Conservation (phyloP, 53 echinoderm and acorn worm genomes). For the Hippasteria phrygiana region DNA sequence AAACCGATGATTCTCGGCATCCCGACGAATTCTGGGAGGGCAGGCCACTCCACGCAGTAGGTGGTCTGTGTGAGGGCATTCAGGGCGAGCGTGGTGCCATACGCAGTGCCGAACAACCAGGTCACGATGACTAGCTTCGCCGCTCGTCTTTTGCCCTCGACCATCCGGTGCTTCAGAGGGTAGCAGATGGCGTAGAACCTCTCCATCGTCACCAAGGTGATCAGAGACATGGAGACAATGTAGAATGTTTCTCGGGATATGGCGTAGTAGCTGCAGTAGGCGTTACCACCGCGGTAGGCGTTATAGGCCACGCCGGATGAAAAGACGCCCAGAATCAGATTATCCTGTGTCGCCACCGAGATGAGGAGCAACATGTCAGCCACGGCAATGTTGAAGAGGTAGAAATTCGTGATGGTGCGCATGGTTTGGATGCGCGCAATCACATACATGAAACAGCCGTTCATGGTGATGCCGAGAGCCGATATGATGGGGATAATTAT, state of each 20-base stretch:
- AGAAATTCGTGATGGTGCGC: conserved; percentile 3
- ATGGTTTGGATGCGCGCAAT: not conserved
- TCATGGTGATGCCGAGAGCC: not conserved
- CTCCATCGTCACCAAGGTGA: conserved; percentile 6
- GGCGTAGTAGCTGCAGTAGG: conserved; percentile 19
- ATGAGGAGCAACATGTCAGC: not conserved
- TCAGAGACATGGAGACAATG: not conserved
- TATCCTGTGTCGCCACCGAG: not conserved
- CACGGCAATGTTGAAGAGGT: not conserved
- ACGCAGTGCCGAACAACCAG: not conserved
- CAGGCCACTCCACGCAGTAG: conserved; percentile 1
- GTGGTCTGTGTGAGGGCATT: not conserved
- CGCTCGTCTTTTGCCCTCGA: conserved; percentile 4
- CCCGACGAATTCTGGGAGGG: not conserved
- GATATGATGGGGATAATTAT: not conserved
- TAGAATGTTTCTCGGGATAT: conserved; percentile 10
- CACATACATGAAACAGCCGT: conserved; percentile 3
- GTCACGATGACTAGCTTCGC: not conserved
- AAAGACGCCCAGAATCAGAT: not conserved
- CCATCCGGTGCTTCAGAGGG: conserved; percentile 3
- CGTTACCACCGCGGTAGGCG: not conserved
- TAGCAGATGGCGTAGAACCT: conserved; percentile 1
- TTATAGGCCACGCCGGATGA: conserved; percentile 9
- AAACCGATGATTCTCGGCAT: not conserved
- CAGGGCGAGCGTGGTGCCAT: not conserved